A percentile compares a stretch with the other conserved stretches of the same genome.
These are phyloP conservation scores for Syndactyla subalaris DNA, from an alignment of 2,797 vertebrate species.

Conservation along the genomic window DNA sequence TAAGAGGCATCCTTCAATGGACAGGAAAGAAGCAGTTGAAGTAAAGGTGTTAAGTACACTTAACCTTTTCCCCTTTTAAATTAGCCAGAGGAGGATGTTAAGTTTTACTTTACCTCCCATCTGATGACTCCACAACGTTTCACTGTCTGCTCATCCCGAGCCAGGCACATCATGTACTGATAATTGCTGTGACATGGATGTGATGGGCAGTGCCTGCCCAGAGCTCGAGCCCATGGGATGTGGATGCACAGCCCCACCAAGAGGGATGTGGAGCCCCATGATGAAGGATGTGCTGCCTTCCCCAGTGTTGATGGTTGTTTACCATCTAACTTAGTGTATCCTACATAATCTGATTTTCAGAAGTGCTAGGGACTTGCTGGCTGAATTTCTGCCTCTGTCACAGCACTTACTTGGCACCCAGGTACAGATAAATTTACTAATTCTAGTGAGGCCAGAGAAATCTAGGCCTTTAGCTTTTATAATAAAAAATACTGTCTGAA, in stretches of 20 bases:
- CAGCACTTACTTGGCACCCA: not conserved
- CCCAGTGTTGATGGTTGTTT: fast-evolving
- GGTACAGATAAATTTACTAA: not conserved
- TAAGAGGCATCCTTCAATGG: not conserved
- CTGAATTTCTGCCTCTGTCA: not conserved
- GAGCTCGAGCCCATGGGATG: not conserved
- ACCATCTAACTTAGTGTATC: fast-evolving
- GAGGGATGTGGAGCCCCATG: not conserved
- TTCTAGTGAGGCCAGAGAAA: not conserved
- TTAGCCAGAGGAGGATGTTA: not conserved
- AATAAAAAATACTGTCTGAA: not conserved
- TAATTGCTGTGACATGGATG: not conserved
- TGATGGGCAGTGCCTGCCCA: fast-evolving
- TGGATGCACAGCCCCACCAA: not conserved
- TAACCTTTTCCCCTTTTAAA: not conserved
- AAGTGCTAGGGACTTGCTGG: not conserved
- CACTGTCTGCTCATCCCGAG: fast-evolving
- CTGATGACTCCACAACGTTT: too few species aligned
- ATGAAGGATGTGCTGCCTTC: not conserved
- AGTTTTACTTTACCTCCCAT: not conserved
- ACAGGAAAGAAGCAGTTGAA: not conserved
- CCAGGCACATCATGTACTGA: fast-evolving
- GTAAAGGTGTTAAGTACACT: not conserved
- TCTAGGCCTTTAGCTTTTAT: not conserved
- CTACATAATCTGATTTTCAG: not conserved